Evolutionary conservation across 2,797 vertebrate species (phyloP), one percentile per base, ranked within the genome.

Genomic region (Argyrosomus regius): DNA sequence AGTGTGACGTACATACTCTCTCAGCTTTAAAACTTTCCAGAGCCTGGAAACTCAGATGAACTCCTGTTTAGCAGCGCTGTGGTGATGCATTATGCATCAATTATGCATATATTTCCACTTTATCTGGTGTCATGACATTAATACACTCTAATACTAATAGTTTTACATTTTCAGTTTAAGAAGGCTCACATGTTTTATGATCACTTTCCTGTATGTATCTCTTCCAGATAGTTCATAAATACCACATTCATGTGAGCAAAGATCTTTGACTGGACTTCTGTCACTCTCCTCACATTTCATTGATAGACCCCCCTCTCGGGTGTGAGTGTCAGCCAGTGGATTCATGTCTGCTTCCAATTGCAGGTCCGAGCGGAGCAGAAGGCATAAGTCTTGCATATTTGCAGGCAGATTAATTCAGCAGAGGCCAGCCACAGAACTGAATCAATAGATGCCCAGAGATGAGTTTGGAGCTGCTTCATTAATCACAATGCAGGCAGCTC

Each of bases 391-490:
- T 87, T 85, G 89, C 91, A 93, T 92, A 93, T 91, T 87, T 88
- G 69, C 73, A 73, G 81, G 88, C 80, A 90, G 87, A 93, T 92
- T 86, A 91, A 94, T 94, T 89, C 82, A 83, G 86, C 17, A 31
- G 7, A 75, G 80, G 78, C 76, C 71, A 56, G 76, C 80, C 80
- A 60, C 62, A n/a, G 80, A 56, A 66, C 50, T 56, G 78, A 85
- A 93, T 94, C 93, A 82, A 93, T 93, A 92, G 81, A 89, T 83
- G 80, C 84, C 85, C 82, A 78, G 87, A 90, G 87, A 87, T 83
- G 79, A 83, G 81, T 81, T 92, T 65, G 72, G 78, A 86, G 77
- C 76, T 24, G 84, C 89, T 88, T 93, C 92, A 93, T 95, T 94
- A 92, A 94, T 95, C 91, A 91, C 86, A 81, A 71, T 72, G 69